These are phyloP conservation scores for Tenthredo livida DNA, from an alignment of 2,888 invertebrate species.

Conservation along the genomic window DNA sequence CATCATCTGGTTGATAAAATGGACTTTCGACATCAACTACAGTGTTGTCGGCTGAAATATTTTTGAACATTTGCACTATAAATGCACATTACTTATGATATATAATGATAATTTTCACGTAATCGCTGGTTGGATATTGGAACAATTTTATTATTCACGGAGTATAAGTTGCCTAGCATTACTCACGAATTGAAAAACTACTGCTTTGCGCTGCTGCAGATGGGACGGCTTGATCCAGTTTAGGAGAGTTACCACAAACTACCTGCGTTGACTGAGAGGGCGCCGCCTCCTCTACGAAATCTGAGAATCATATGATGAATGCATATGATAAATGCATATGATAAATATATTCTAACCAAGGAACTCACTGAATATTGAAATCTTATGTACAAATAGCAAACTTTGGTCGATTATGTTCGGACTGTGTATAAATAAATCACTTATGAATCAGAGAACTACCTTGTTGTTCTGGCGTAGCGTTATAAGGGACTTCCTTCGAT, in stretches of 20 bases:
- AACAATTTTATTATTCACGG: no score
- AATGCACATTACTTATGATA: neutral
- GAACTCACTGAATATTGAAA: neutral
- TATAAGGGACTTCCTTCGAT: neutral
- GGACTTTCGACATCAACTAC: neutral
- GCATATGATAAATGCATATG: no score
- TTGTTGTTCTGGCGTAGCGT: neutral
- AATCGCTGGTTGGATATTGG: neutral
- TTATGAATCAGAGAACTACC: neutral
- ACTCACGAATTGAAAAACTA: slow-evolving; percentile 4
- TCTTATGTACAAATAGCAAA: neutral
- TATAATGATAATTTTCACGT: neutral
- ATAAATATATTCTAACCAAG: no score
- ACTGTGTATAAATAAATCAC: neutral
- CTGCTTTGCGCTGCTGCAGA: neutral
- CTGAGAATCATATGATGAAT: no score
- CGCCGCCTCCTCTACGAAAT: neutral
- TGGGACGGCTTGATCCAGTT: neutral
- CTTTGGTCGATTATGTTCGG: neutral
- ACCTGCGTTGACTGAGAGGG: neutral
- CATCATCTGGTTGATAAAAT: neutral
- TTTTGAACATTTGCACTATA: neutral
- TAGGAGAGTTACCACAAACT: neutral
- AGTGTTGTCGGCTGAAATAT: neutral
- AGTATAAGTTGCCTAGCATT: neutral